These are phyloP conservation scores for Arremon aurantiirostris DNA, from an alignment of 2,797 vertebrate species.

Conservation along the genomic window DNA sequence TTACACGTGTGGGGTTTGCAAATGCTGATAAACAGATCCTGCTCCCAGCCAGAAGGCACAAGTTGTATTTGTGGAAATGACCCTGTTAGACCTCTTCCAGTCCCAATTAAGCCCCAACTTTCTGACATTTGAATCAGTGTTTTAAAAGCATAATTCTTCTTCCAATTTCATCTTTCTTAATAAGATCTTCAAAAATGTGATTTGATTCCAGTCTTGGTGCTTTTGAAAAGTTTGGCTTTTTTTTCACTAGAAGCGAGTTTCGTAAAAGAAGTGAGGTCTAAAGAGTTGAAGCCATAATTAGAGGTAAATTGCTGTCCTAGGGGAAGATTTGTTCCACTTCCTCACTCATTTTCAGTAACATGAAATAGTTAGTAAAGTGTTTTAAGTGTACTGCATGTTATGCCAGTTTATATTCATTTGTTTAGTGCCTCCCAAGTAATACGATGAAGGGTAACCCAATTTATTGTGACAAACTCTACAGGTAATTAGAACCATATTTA, in stretches of 20 bases:
- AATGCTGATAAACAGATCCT: background rate
- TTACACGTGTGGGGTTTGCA: background rate
- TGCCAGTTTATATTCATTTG: slow-evolving; percentile 6
- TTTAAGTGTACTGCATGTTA: background rate
- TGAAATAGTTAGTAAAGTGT: background rate
- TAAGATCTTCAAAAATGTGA: background rate
- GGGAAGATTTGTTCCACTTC: background rate
- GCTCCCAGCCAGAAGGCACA: background rate
- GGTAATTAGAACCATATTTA: slow-evolving; percentile 37
- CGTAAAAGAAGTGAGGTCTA: background rate
- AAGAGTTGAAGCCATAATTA: background rate
- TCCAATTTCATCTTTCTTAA: background rate
- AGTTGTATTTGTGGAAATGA: background rate
- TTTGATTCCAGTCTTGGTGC: background rate
- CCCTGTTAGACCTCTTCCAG: background rate
- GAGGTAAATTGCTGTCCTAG: background rate
- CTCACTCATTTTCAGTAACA: background rate
- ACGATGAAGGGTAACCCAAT: slow-evolving; percentile 13
- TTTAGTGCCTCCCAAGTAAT: background rate
- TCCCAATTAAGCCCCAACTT: background rate
- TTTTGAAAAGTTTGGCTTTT: background rate
- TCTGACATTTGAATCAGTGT: background rate
- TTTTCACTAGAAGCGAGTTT: background rate
- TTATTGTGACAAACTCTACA: background rate
- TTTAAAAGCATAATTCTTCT: background rate